phyloP scores from a whole-genome alignment of 2,888 invertebrate genomes.

The Drosophila infuscata region DNA sequence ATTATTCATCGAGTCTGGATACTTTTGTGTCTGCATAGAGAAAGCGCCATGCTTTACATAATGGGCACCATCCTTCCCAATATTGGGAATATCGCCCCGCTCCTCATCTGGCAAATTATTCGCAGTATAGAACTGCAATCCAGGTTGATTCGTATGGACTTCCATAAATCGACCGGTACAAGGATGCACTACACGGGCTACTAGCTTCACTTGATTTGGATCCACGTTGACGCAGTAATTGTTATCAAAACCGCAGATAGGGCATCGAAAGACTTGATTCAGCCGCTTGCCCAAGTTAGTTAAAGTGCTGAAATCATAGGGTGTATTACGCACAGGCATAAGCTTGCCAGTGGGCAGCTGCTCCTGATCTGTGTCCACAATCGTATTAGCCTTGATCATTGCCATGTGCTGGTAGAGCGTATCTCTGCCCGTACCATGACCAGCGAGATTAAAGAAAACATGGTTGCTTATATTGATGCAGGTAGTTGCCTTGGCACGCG shows the following conservation, averaged over 20 bases:
- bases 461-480: conserved; percentile 94
- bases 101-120: conserved; percentile 89
- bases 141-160: conserved; percentile 94
- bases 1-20: conserved; percentile 95
- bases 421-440: conserved; percentile 88
- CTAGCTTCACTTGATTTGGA: conserved; percentile 85
- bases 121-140: conserved; percentile 95
- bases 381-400: conserved; percentile 91
- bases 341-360: conserved; percentile 91
- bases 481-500: conserved; percentile 92
- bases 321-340: conserved; percentile 89
- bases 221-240: conserved; percentile 58
- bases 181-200: conserved; percentile 90
- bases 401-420: conserved; percentile 89
- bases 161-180: conserved; percentile 91
- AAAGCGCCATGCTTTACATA: conserved; percentile 93
- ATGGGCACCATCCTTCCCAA: conserved; percentile 89
- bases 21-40: conserved; percentile 96
- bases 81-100: conserved; percentile 86
- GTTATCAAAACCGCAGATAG: conserved; percentile 82
- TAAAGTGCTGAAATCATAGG: conserved; percentile 90
- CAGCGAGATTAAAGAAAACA: conserved; percentile 95
- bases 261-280: conserved; percentile 87
- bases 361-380: conserved; percentile 89
- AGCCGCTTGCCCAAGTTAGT: conserved; percentile 89